These are phyloP conservation scores for Xiphophorus maculatus DNA, from an alignment of 2,113 vertebrate genomes.

Conservation along the genomic window DNA sequence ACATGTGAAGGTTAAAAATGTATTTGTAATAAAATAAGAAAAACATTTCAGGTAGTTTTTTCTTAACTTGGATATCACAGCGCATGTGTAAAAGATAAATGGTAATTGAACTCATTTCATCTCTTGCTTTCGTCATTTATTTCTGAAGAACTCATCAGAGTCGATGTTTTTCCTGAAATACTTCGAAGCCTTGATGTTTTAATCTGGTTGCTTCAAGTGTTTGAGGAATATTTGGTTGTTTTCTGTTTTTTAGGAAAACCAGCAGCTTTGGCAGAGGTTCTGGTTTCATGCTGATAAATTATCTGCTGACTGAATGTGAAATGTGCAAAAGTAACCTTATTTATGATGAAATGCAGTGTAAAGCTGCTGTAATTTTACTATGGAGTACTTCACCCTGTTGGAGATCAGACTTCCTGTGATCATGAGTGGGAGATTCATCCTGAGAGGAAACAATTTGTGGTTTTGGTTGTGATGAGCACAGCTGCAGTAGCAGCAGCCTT, in stretches of 20 bases:
- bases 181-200: background rate
- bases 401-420: background rate
- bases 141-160: background rate
- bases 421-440: background rate
- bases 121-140: background rate
- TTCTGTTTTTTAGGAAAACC: background rate
- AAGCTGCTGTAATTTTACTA: background rate
- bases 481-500: background rate
- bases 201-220: background rate
- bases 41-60: background rate
- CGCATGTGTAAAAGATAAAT: no score
- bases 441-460: background rate
- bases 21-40: background rate
- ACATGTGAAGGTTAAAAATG: background rate
- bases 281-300: slow-evolving; percentile 2
- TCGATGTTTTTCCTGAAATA: background rate
- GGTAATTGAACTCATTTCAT: background rate
- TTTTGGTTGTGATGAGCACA: background rate
- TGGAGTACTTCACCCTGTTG: background rate
- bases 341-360: background rate
- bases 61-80: background rate
- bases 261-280: background rate
- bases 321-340: background rate
- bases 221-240: background rate
- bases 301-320: background rate